Base-by-base conservation (phyloP, 2,113 vertebrate species). In the Tragelaphus buxtoni region DNA sequence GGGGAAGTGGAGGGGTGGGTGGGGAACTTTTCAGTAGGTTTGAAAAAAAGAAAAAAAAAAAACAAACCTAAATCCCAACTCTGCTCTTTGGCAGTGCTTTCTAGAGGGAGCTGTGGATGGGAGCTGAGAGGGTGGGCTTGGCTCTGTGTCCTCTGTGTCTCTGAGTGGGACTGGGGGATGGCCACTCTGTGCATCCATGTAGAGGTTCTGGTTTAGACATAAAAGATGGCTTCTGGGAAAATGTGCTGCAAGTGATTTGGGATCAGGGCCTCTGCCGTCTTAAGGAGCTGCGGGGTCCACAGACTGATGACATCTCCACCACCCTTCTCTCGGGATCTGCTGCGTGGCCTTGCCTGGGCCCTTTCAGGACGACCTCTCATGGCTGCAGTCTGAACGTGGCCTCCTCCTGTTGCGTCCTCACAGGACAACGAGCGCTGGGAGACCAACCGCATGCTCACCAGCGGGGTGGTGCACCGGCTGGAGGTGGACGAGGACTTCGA, bases 351-450 rank as follows among this genome's bases (percentile, higher is more conserved):
- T 35, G 7, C n/a, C 47, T 16, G 2, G 14, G 79, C 16, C 85
- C 85, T 89, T 61, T 91, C 28, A 26, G 87, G 88, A 24, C 2
- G 5, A 53, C 39, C 22, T 81, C 24, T 7, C 0, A 1, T 39
- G 17, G 53, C 13, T 84, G 26, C 35, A 55, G n/a, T 28, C 56
- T 97, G 8, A 80, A 14, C 17, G 0, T 69, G 83, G 9, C 20
- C 42, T 32, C 20, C 42, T 32, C 4, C n/a, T 0, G 0, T 32
- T 80, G 49, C 91, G 26, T 51, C 88, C 12, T n/a, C 72, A 17
- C 77, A 99, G 99, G 99, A 99, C 95, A 99, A 99, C 0, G 99
- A 99, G 95, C 99, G 99, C 56, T 99, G 99, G 99, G 99, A 99
- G 98, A 99, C 99, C 0, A 99, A 99, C 96, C 99, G 99, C n/a